phyloP scores from a whole-genome alignment of 2,888 invertebrate genomes.

The Epistrophella euchroma region DNA sequence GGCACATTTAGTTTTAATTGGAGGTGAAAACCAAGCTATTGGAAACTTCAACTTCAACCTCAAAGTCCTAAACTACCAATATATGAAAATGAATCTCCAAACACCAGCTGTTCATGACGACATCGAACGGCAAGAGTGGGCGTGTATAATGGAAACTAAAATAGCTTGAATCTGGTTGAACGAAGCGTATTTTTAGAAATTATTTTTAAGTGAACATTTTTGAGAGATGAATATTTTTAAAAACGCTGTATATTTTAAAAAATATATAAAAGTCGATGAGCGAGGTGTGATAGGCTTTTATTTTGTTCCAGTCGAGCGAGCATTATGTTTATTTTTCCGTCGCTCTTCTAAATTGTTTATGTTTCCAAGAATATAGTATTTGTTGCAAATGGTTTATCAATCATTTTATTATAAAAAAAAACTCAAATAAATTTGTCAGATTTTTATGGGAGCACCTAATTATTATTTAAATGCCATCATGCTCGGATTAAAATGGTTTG shows the following conservation, averaged over 20 bases:
- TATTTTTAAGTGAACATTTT: conserved; percentile 8
- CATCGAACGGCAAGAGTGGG: neutral
- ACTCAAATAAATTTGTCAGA: neutral
- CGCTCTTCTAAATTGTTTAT: conserved; percentile 50
- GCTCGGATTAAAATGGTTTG: neutral
- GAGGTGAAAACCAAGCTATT: conserved; percentile 61
- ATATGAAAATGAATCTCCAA: conserved; percentile 34
- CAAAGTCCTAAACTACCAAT: conserved; percentile 41
- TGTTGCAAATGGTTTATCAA: conserved; percentile 56
- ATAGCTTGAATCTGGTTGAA: conserved; percentile 2
- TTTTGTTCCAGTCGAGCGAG: conserved; percentile 20
- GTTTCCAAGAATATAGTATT: conserved; percentile 34
- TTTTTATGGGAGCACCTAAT: neutral
- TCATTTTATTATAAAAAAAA: conserved; percentile 2
- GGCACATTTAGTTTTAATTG: conserved; percentile 65
- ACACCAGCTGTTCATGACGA: conserved; percentile 64
- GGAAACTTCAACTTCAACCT: conserved; percentile 51
- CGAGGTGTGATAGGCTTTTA: conserved; percentile 15
- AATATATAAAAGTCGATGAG: conserved; percentile 3
- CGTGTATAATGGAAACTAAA: neutral
- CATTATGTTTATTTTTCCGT: conserved; percentile 62
- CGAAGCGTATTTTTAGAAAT: conserved; percentile 7
- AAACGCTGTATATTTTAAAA: conserved; percentile 1
- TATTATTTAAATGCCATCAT: neutral
- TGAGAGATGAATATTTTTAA: conserved; percentile 22